Evolutionary conservation across 2,113 vertebrate genomes (phyloP).

Genomic region (Nymphicus hollandicus): DNA sequence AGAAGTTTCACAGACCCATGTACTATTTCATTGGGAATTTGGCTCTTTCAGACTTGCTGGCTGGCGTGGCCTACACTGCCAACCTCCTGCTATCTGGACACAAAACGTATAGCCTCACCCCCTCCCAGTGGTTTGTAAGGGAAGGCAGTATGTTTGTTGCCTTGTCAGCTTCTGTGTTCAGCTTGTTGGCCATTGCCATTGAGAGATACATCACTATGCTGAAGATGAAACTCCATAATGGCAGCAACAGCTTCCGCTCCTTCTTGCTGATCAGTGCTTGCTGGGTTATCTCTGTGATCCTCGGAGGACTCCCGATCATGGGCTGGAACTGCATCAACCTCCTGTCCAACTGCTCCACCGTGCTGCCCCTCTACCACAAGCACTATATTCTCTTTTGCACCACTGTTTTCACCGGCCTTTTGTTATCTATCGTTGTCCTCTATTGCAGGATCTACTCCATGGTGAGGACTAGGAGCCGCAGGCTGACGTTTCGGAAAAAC

Average conservation of each 20-base stretch:
- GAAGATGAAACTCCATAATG: conserved; percentile 95
- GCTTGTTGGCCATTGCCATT: conserved; percentile 93
- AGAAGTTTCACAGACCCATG: conserved; percentile 99
- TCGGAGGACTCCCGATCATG: conserved; percentile 90
- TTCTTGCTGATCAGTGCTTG: conserved; percentile 93
- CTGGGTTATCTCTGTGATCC: conserved; percentile 88
- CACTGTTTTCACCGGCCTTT: conserved; percentile 89
- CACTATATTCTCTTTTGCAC: conserved; percentile 98
- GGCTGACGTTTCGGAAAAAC: conserved; percentile 90
- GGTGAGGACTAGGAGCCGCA: conserved; percentile 91
- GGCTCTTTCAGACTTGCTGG: conserved; percentile 94
- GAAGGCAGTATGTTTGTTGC: conserved; percentile 98
- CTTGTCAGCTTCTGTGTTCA: conserved; percentile 93
- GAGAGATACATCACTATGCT: conserved; percentile 97
- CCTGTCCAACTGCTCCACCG: conserved; percentile 86
- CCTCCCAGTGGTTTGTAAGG: conserved; percentile 91
- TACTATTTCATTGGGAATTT: conserved; percentile 99
- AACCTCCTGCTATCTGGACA: conserved; percentile 93
- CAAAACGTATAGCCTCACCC: conserved; percentile 90
- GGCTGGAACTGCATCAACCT: conserved; percentile 93
- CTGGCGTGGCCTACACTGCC: conserved; percentile 89
- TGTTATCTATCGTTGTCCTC: conserved; percentile 91
- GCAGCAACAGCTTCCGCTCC: conserved; percentile 90
- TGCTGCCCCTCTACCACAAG: conserved; percentile 97
- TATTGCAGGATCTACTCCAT: conserved; percentile 93